phyloP scores from a whole-genome alignment of 2,797 vertebrate genomes.

The Acanthopagrus latus region DNA sequence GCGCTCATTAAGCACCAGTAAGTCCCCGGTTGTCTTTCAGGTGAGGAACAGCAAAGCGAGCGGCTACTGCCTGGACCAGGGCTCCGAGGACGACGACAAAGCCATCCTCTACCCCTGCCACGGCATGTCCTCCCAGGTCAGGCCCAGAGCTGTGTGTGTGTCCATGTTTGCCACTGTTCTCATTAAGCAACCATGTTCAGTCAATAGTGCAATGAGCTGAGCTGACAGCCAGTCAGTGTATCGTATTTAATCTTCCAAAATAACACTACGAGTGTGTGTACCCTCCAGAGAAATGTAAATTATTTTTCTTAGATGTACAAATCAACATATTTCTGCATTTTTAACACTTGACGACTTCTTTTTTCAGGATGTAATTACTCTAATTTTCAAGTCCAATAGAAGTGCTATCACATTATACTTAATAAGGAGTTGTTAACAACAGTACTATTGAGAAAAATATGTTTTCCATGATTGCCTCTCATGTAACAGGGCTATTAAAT shows the following conservation, averaged over 20 bases:
- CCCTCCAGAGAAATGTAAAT: background rate
- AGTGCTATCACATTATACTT: conserved; percentile 16
- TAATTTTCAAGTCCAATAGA: background rate
- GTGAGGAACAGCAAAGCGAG: conserved; percentile 98
- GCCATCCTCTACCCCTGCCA: conserved; percentile 98
- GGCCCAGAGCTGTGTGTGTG: conserved; percentile 6
- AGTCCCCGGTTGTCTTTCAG: conserved; percentile 75
- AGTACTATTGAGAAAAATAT: conserved; percentile 7
- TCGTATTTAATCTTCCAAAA: conserved; percentile 2
- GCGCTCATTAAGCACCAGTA: no score
- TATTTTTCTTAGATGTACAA: background rate
- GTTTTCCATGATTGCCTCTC: conserved; percentile 12
- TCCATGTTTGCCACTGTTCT: background rate
- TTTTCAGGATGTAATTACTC: conserved; percentile 19
- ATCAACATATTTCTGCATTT: conserved; percentile 3
- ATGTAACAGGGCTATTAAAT: conserved; percentile 14
- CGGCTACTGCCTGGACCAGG: conserved; percentile 97
- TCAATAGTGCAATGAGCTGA: background rate
- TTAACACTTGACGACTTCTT: background rate
- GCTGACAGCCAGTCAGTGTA: background rate
- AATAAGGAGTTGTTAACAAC: conserved; percentile 6
- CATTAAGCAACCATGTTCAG: background rate
- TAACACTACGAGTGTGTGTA: background rate
- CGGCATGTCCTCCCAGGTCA: conserved; percentile 98
- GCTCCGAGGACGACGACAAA: conserved; percentile 95